phyloP scores from a whole-genome alignment of 2,888 invertebrate species.

The Stegana nigrithorax region DNA sequence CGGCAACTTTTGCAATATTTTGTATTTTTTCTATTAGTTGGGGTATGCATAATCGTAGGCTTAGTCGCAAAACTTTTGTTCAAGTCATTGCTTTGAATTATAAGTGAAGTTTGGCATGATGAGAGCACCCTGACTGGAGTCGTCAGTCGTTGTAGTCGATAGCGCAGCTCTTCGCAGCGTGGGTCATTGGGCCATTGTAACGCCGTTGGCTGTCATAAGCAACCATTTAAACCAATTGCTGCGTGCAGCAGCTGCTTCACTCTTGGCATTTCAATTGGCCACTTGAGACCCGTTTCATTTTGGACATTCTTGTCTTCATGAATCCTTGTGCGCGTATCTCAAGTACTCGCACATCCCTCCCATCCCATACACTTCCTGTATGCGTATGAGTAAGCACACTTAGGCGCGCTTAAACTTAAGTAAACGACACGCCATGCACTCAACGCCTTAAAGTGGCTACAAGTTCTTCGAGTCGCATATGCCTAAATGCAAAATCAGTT shows the following conservation, averaged over 20 bases:
- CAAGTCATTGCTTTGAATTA: conserved; percentile 9
- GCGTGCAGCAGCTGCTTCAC: not conserved
- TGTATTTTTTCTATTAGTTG: not conserved
- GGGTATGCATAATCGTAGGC: not conserved
- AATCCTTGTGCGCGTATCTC: too few species aligned
- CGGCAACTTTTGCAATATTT: too few species aligned
- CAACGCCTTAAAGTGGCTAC: too few species aligned
- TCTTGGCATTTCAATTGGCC: not conserved
- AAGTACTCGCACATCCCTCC: too few species aligned
- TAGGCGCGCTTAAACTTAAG: too few species aligned
- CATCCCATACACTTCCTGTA: too few species aligned
- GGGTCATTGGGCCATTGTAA: not conserved
- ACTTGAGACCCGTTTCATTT: not conserved
- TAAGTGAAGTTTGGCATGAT: not conserved
- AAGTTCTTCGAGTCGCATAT: not conserved
- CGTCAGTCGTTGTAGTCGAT: not conserved
- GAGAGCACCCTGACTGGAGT: too few species aligned
- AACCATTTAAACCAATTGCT: conserved; percentile 13
- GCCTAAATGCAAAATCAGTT: too few species aligned
- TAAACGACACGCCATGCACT: too few species aligned
- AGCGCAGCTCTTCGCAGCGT: too few species aligned
- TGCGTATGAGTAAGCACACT: too few species aligned
- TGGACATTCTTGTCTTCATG: too few species aligned
- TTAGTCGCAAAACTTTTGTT: not conserved
- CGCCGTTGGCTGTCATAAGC: not conserved